These are phyloP conservation scores for Phalacrocorax aristotelis DNA, from an alignment of 2,113 vertebrate species.

Conservation along the genomic window DNA sequence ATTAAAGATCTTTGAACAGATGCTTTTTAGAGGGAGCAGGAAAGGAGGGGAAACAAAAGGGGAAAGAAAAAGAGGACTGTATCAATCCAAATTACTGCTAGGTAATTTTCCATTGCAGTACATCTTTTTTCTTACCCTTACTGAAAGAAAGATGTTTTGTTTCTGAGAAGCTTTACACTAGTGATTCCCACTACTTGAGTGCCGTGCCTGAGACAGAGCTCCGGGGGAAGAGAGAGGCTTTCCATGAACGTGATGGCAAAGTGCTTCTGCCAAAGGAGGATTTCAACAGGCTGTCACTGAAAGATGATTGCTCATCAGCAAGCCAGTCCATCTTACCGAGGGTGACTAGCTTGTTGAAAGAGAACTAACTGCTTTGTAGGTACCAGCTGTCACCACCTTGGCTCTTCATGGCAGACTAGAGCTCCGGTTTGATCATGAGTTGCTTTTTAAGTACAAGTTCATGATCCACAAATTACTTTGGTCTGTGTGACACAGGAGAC, in stretches of 20 bases:
- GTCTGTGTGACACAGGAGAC: neutral
- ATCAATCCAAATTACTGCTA: neutral
- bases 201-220: neutral
- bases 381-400: neutral
- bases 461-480: neutral
- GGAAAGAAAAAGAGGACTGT: neutral
- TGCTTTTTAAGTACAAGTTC: neutral
- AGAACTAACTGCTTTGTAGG: neutral
- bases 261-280: neutral
- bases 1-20: neutral
- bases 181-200: neutral
- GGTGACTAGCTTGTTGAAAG: neutral
- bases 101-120: neutral
- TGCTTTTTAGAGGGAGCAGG: neutral
- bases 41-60: neutral
- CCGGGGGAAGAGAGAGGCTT: neutral
- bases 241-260: neutral
- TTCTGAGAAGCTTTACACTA: neutral
- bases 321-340: neutral
- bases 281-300: neutral
- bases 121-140: neutral
- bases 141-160: neutral
- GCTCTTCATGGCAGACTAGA: neutral
- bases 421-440: neutral
- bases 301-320: neutral